A percentile compares a stretch with the other conserved stretches of the same genome.
Conservation (phyloP, 2,797 vertebrate species). For the Antennarius maculatus region DNA sequence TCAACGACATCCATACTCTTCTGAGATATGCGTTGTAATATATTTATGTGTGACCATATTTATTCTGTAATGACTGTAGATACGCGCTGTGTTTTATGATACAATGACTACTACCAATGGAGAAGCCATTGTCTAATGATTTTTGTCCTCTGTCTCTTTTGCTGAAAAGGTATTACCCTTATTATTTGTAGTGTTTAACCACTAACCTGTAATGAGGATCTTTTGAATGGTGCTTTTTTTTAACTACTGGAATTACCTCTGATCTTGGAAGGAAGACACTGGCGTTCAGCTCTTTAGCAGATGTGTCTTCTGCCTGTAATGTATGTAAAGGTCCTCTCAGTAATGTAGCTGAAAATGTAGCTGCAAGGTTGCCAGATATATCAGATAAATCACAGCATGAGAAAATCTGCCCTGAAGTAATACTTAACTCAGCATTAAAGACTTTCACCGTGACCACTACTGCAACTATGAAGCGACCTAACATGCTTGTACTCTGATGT, state of each 20-base stretch:
- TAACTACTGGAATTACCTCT: slow-evolving; percentile 81
- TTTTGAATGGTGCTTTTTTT: slow-evolving; percentile 75
- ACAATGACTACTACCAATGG: slow-evolving; percentile 61
- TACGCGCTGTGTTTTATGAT: slow-evolving; percentile 57
- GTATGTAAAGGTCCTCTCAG: slow-evolving; percentile 25
- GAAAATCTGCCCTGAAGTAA: slow-evolving; percentile 36
- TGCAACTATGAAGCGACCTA: slow-evolving; percentile 41
- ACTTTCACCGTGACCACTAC: slow-evolving; percentile 30
- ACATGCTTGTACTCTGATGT: slow-evolving; percentile 47
- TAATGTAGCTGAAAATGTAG: slow-evolving; percentile 43
- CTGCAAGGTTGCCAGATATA: slow-evolving; percentile 32
- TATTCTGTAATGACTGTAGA: slow-evolving; percentile 81
- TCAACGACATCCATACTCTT: slow-evolving; percentile 73
- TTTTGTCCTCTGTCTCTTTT: slow-evolving; percentile 43
- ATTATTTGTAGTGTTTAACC: slow-evolving; percentile 65
- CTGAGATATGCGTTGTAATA: slow-evolving; percentile 71
- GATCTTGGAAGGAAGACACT: slow-evolving; percentile 61
- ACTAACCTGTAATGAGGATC: slow-evolving; percentile 68
- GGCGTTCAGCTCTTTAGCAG: slow-evolving; percentile 40
- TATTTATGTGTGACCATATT: slow-evolving; percentile 84
- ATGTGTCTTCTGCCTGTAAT: slow-evolving; percentile 27
- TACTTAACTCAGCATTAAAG: slow-evolving; percentile 17
- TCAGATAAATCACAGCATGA: slow-evolving; percentile 26
- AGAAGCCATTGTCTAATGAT: slow-evolving; percentile 61
- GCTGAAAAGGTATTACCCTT: slow-evolving; percentile 54